phyloP scores from a whole-genome alignment of 2,888 invertebrate genomes.

The Bellardia pandia region DNA sequence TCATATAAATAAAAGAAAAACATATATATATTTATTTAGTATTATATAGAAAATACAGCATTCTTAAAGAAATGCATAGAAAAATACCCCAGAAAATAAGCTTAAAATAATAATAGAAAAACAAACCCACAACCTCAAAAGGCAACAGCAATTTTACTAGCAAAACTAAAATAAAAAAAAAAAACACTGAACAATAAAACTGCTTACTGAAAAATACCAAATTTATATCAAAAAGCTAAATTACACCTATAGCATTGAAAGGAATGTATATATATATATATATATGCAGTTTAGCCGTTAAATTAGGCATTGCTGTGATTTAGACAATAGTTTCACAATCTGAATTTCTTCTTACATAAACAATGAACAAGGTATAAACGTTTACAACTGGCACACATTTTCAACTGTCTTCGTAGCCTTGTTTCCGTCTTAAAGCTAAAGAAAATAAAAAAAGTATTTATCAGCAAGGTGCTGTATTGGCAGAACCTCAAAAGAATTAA shows the following conservation, averaged over 20 bases:
- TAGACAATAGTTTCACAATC: not conserved
- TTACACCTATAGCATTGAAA: not conserved
- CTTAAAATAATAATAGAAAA: not conserved
- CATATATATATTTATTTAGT: not conserved
- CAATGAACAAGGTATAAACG: not conserved
- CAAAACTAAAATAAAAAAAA: not conserved
- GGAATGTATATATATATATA: not conserved
- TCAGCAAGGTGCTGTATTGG: not conserved
- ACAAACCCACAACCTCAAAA: not conserved
- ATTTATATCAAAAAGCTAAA: not conserved
- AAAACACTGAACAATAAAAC: not conserved
- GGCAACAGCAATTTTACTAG: not conserved
- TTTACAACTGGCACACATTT: not conserved
- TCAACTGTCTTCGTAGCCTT: not conserved
- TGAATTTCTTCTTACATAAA: not conserved
- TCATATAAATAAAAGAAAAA: slow-evolving; percentile 3
- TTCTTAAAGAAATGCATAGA: not conserved
- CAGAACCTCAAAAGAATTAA: not conserved
- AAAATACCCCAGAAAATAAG: not conserved
- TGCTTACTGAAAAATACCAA: not conserved
- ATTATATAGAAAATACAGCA: not conserved
- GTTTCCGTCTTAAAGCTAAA: not conserved
- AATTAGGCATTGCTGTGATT: not conserved
- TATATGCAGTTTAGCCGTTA: not conserved
- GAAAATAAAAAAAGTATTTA: not conserved